Evolutionary conservation across 1,140 invertebrate genomes (phyloP).

Genomic region (Penaeus indicus): DNA sequence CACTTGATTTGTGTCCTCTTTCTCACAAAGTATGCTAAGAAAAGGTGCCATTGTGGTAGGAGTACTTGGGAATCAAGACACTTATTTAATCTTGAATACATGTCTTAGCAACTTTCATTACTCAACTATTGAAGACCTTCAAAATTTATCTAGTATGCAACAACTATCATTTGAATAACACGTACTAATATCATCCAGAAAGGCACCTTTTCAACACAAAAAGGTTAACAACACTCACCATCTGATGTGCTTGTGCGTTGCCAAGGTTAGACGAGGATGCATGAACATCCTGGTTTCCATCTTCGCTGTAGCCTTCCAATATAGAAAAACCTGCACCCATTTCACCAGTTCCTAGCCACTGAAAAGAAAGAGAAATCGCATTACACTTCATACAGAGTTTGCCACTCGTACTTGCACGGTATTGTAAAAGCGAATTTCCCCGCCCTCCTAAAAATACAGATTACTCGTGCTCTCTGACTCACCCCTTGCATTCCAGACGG

Average conservation of each 20-base stretch:
- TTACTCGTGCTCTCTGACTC: background rate
- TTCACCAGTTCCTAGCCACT: constrained; percentile 22
- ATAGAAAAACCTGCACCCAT: constrained; percentile 24
- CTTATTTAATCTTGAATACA: constrained; percentile 26
- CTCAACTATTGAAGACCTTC: constrained; percentile 1
- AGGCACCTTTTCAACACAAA: too few species aligned
- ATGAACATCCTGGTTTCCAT: constrained; percentile 11
- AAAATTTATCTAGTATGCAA: constrained; percentile 17
- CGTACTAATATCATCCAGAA: too few species aligned
- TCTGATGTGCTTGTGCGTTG: background rate
- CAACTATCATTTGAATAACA: too few species aligned
- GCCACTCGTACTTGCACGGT: background rate
- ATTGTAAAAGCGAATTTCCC: background rate
- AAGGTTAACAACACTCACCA: constrained; percentile 10
- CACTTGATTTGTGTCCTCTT: too few species aligned
- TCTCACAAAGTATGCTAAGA: too few species aligned
- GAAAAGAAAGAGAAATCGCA: background rate
- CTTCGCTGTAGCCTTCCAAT: background rate
- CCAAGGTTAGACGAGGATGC: background rate
- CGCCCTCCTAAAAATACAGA: background rate
- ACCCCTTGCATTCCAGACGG: constrained; percentile 58
- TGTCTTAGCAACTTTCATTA: too few species aligned
- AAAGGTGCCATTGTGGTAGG: too few species aligned
- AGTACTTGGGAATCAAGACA: too few species aligned
- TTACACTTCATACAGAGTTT: background rate